Conservation (phyloP, 2,113 vertebrate genomes). For the human region DNA sequence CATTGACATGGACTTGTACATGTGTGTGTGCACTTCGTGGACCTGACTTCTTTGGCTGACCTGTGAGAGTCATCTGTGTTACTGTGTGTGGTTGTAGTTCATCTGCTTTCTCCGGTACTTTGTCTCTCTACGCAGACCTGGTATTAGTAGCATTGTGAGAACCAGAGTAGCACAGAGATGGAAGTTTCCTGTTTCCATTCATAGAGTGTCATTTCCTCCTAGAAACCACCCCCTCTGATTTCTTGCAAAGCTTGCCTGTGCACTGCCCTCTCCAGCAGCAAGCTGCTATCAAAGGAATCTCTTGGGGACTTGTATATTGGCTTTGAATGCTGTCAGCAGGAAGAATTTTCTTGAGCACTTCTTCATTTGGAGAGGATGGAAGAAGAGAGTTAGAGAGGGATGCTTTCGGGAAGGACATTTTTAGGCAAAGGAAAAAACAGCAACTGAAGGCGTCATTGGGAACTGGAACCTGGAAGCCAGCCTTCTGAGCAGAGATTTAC, state of each 20-base stretch:
- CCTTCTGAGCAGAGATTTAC: not conserved
- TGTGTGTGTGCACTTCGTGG: not conserved
- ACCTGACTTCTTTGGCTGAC: not conserved
- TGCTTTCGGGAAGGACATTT: constrained; percentile 54
- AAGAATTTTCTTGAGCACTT: constrained; percentile 39
- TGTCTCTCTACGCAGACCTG: not conserved
- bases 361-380: constrained; percentile 42
- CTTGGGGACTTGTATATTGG: not conserved
- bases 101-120: not conserved
- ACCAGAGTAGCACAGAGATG: not conserved
- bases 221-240: not conserved
- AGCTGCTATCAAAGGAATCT: constrained; percentile 43
- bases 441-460: not conserved
- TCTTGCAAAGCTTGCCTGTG: not conserved
- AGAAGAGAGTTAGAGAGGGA: not conserved
- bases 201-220: not conserved
- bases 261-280: not conserved
- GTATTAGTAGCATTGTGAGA: not conserved
- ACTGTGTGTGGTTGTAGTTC: not conserved
- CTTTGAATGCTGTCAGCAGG: not conserved
- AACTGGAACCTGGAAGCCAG: constrained; percentile 2
- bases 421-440: constrained; percentile 31
- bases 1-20: not conserved
- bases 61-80: not conserved
- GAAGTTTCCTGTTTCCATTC: not conserved